Evolutionary conservation across 1,140 invertebrate genomes (phyloP).

Genomic region (Lepidotrigona ventralis): DNA sequence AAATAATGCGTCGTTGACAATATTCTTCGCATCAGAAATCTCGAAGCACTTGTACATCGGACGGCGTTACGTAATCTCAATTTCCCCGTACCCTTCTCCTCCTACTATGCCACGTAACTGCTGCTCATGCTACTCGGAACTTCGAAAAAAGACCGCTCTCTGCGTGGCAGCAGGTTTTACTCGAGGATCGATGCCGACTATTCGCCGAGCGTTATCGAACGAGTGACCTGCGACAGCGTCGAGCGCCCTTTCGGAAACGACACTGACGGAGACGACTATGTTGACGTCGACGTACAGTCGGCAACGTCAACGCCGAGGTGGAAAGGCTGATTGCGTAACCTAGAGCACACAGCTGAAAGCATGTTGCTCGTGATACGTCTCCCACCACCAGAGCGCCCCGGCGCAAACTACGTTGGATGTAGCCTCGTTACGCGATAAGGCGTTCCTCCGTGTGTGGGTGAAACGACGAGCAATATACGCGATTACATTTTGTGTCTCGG

Average conservation of each 20-base stretch:
- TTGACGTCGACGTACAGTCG: conserved; percentile 38
- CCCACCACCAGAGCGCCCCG: conserved; percentile 37
- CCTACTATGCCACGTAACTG: conserved; percentile 16
- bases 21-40: conserved; percentile 29
- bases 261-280: conserved; percentile 41
- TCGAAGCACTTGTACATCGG: conserved; percentile 10
- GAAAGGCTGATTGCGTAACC: conserved; percentile 67
- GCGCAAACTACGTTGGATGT: conserved; percentile 47
- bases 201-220: conserved; percentile 57
- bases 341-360: conserved; percentile 60
- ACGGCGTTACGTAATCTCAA: conserved; percentile 43
- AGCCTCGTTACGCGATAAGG: conserved; percentile 54
- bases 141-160: conserved; percentile 53
- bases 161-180: conserved; percentile 52
- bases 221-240: conserved; percentile 55
- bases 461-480: conserved; percentile 48
- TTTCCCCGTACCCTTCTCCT: not conserved
- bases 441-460: conserved; percentile 46
- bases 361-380: conserved; percentile 53
- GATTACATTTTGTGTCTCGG: conserved; percentile 45
- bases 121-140: conserved; percentile 44
- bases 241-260: conserved; percentile 43
- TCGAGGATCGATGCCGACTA: conserved; percentile 57
- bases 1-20: not conserved
- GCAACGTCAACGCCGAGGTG: conserved; percentile 49